phyloP scores from a whole-genome alignment of 2,113 vertebrate species.

The Galeopterus variegatus region DNA sequence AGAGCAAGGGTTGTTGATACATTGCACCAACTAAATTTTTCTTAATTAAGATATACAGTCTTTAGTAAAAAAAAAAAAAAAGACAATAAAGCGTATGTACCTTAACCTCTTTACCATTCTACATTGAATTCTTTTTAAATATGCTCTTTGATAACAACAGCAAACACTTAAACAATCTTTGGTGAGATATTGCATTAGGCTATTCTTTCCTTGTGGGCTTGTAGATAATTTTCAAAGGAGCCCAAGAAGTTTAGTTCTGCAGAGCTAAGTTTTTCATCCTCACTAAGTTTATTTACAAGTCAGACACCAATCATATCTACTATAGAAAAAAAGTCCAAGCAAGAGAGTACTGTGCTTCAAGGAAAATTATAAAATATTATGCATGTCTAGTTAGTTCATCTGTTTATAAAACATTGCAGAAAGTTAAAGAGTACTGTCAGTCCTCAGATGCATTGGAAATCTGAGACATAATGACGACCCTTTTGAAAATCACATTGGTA shows the following conservation, averaged over 20 bases:
- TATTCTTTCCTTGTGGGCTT: not conserved
- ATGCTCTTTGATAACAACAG: not conserved
- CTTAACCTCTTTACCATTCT: not conserved
- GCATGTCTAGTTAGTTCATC: not conserved
- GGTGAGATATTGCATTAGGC: not conserved
- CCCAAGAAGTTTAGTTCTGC: not conserved
- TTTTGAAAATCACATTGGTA: not conserved
- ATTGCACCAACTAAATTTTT: not conserved
- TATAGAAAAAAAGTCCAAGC: not conserved
- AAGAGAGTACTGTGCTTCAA: not conserved
- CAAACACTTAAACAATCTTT: not conserved
- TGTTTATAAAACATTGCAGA: not conserved
- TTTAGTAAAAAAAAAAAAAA: not conserved
- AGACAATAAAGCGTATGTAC: not conserved
- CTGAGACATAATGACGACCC: not conserved
- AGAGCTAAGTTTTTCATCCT: not conserved
- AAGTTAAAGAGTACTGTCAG: not conserved
- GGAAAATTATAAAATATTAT: not conserved
- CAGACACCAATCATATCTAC: not conserved
- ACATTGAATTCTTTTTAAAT: not conserved
- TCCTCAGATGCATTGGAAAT: not conserved
- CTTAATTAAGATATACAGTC: not conserved
- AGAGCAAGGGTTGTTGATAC: not conserved
- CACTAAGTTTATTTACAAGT: slow-evolving; percentile 16
- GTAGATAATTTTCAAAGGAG: not conserved